Evolutionary conservation across 2,113 vertebrate genomes (phyloP).

Genomic region (Pithys albifrons): DNA sequence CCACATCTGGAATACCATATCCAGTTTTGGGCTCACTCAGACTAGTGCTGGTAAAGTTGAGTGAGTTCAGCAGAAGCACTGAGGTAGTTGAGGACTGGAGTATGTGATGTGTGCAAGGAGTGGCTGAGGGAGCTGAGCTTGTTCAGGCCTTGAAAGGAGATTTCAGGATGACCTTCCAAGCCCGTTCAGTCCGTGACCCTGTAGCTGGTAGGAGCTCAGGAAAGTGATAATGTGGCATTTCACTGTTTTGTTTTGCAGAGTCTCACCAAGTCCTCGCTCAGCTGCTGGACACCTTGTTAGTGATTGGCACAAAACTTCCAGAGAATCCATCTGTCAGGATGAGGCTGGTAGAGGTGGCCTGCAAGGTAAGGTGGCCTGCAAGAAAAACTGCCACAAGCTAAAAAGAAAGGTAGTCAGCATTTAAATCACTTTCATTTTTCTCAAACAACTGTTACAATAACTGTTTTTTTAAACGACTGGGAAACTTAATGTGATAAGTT

Average conservation of each 20-base stretch:
- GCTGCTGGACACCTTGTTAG: conserved; percentile 89
- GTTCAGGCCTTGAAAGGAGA: neutral
- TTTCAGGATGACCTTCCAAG: neutral
- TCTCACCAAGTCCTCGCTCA: conserved; percentile 97
- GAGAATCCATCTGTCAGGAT: conserved; percentile 81
- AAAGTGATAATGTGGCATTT: fast-evolving
- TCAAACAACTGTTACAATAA: neutral
- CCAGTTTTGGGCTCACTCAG: neutral
- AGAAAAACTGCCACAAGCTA: neutral
- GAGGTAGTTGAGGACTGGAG: neutral
- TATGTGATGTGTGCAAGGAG: neutral
- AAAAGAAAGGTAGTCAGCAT: neutral
- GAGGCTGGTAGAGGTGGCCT: conserved; percentile 88
- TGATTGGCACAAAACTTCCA: conserved; percentile 88
- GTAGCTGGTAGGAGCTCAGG: neutral
- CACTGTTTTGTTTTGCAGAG: conserved; percentile 74
- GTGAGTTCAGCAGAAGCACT: neutral
- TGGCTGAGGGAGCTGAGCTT: neutral
- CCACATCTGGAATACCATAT: neutral
- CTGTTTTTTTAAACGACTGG: neutral
- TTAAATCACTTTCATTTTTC: neutral
- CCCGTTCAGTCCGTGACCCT: neutral
- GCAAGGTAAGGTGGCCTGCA: conserved; percentile 81
- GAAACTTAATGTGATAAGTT: fast-evolving
- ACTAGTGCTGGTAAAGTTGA: neutral